Base-by-base conservation (phyloP, 1,140 invertebrate species). In the Harpegnathos saltator region DNA sequence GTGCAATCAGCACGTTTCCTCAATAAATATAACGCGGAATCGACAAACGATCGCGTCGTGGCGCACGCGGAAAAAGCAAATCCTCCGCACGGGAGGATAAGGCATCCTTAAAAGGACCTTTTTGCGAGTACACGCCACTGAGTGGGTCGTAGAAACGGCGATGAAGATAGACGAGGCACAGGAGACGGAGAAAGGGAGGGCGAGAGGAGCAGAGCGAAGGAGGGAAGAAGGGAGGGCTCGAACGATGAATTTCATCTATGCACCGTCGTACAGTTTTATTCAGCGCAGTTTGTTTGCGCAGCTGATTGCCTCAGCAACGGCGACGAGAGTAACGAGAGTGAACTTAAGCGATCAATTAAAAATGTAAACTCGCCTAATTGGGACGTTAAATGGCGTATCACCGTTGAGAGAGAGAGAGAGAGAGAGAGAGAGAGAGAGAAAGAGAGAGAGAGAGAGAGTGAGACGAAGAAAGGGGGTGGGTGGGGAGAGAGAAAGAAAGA, bases 321-420 rank as follows among this genome's bases (percentile, higher is more conserved):
- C 33, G 63, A 33, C 59, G n/a, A 15, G 66, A 61, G 71, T 33
- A 77, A 88, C 80, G 83, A 84, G 54, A 80, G 63, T 69, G 74
- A 66, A 77, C 74, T 88, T 88, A 82, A 88, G 61, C 77, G 77
- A 88, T 82, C 83, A 88, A 88, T 88, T 88, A 88, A 88, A 88
- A 88, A 88, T 88, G 87, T 88, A 88, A 88, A 88, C 87, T 78
- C 77, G 50, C 11, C 83, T 88, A 88, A 88, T 85, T 88, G 86
- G 38, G 66, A 78, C 56, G 63, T 88, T 88, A 88, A 88, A 85
- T 73, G 74, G 68, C 52, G 69, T 87, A 86, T 87, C 73, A 71
- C 85, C 65, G 65, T 33, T 26, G 17, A 44, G 11, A 44, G 38
- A 33, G 29, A 33, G 29, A 1, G 5, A 33, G 29, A 33, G 29